Conservation (phyloP, 2,888 invertebrate genomes). For the Caradrina kadenii region DNA sequence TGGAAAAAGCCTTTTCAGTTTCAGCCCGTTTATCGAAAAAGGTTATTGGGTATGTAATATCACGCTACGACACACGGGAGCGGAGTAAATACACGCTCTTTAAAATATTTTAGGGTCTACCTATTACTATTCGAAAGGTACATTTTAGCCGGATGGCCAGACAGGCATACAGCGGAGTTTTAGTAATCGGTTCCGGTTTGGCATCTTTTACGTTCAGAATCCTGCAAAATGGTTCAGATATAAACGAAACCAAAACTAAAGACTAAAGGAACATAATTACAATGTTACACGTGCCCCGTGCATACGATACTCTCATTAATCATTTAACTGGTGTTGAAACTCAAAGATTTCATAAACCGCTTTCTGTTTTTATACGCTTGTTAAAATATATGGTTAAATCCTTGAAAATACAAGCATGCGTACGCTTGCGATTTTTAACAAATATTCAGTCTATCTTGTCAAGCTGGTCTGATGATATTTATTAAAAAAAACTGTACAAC, state of each 20-base stretch:
- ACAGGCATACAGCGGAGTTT: too few species aligned
- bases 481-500: background rate
- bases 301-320: constrained; percentile 28
- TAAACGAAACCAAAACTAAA: constrained; percentile 8
- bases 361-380: constrained; percentile 23
- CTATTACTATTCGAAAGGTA: too few species aligned
- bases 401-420: constrained; percentile 33
- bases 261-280: constrained; percentile 7
- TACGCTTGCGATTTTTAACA: constrained; percentile 14
- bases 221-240: background rate
- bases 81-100: too few species aligned
- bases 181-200: too few species aligned
- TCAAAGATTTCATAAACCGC: constrained; percentile 30
- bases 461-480: background rate
- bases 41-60: too few species aligned
- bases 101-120: too few species aligned
- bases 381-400: constrained; percentile 26
- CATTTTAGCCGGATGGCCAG: too few species aligned
- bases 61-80: too few species aligned
- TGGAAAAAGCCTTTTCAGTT: too few species aligned
- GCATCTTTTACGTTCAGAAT: too few species aligned
- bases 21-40: too few species aligned
- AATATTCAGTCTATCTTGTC: constrained; percentile 9
- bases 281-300: constrained; percentile 7
- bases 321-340: constrained; percentile 34